These are phyloP conservation scores for Geopemphigus sp. DNA, from an alignment of 1,140 invertebrate species.

Conservation along the genomic window DNA sequence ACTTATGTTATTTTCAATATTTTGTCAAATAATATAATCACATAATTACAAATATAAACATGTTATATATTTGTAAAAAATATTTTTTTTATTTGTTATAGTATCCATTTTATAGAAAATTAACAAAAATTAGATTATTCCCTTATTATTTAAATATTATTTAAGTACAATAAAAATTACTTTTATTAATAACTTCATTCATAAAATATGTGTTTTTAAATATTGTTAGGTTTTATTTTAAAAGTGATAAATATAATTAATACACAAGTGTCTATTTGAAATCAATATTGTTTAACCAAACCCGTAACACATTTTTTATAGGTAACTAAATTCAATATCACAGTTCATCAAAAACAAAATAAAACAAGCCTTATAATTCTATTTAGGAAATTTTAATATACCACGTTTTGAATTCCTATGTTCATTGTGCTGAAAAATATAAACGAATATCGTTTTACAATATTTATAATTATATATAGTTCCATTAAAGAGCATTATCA, in stretches of 20 bases:
- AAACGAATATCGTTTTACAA: not conserved
- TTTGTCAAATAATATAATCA: no score
- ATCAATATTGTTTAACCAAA: not conserved
- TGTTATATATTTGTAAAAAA: no score
- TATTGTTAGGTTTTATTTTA: not conserved
- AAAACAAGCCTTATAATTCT: not conserved
- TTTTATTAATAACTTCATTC: not conserved
- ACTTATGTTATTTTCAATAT: no score
- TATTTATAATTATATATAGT: no score
- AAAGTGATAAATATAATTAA: not conserved
- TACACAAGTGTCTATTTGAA: no score
- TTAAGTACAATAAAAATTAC: not conserved
- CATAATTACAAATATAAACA: no score
- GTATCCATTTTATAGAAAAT: no score
- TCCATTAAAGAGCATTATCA: no score
- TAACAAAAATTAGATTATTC: no score
- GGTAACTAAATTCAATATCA: slow-evolving; percentile 41
- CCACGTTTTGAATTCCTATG: slow-evolving; percentile 43
- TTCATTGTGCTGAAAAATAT: slow-evolving; percentile 46
- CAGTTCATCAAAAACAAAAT: slow-evolving; percentile 14
- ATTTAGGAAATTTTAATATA: slow-evolving; percentile 50
- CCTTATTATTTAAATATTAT: not conserved
- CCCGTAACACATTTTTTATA: not conserved
- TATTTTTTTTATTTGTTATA: no score
- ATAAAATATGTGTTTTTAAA: not conserved